A percentile compares a stretch with the other conserved stretches of the same genome.
Evolutionary conservation across 1,140 invertebrate species (phyloP).

Genomic region (Phymastichus coffea): DNA sequence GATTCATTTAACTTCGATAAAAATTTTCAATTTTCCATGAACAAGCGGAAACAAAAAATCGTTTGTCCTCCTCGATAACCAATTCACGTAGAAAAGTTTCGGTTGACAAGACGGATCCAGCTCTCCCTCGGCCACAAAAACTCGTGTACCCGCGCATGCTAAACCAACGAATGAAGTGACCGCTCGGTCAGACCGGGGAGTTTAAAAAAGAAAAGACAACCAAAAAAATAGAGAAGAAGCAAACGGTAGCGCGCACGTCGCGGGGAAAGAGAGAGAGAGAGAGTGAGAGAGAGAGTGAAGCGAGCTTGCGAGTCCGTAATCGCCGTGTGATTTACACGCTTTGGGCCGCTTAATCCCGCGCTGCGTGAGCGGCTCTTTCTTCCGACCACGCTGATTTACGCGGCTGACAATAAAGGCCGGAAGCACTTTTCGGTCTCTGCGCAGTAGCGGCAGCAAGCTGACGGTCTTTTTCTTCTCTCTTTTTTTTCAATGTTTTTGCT

Average conservation of each 20-base stretch:
- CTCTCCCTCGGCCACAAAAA: neutral
- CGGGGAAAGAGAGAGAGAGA: neutral
- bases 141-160: neutral
- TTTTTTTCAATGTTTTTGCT: too few relatives aligned
- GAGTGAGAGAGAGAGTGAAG: neutral
- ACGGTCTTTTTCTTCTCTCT: too few relatives aligned
- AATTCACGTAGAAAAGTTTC: too few relatives aligned
- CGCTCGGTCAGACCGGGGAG: neutral
- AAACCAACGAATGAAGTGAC: constrained; percentile 10
- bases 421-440: constrained; percentile 45
- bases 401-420: constrained; percentile 44
- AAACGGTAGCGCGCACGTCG: neutral
- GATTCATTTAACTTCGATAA: too few relatives aligned
- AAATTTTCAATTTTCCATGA: too few relatives aligned
- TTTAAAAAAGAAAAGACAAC: too few relatives aligned
- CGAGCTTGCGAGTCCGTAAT: constrained; percentile 38
- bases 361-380: constrained; percentile 39
- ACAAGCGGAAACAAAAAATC: too few relatives aligned
- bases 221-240: neutral
- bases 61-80: too few relatives aligned
- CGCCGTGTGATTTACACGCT: constrained; percentile 43
- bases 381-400: constrained; percentile 48
- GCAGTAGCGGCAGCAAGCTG: constrained; percentile 40
- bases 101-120: neutral
- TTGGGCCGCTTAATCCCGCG: constrained; percentile 43